phyloP scores from a whole-genome alignment of 2,888 invertebrate genomes.

The Xiphydria camelus region DNA sequence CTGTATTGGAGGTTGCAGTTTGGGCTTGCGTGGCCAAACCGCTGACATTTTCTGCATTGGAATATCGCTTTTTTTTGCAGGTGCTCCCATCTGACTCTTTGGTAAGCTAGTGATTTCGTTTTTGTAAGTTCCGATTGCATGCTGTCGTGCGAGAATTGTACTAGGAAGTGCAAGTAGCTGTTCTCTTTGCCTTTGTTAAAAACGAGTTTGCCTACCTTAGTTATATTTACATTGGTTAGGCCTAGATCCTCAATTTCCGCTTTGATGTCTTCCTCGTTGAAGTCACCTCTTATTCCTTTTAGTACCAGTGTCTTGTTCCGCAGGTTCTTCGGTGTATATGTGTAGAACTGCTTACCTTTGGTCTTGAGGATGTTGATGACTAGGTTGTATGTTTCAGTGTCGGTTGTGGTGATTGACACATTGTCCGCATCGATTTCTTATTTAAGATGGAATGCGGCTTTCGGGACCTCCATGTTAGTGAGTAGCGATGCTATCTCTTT shows the following conservation, averaged over 20 bases:
- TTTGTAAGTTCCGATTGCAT: neutral
- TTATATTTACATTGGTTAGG: conserved; percentile 1
- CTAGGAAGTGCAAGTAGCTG: conserved; percentile 1
- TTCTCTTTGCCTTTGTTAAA: neutral
- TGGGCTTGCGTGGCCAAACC: conserved; percentile 7
- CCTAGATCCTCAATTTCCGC: neutral
- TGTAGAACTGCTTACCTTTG: neutral
- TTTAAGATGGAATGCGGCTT: too few relatives aligned
- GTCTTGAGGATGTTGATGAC: neutral
- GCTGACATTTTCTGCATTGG: conserved; percentile 17
- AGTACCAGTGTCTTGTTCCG: conserved; percentile 6
- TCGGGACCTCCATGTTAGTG: too few relatives aligned
- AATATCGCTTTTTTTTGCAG: conserved; percentile 3
- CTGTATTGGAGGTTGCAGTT: conserved; percentile 9
- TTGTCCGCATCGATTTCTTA: neutral
- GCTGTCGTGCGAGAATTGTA: conserved; percentile 8
- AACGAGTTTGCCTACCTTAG: neutral
- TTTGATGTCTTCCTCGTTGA: conserved; percentile 2
- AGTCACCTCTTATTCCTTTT: conserved; percentile 4
- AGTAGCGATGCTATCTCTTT: too few relatives aligned
- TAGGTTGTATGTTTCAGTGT: neutral
- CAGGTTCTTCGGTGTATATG: conserved; percentile 6
- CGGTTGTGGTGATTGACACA: neutral
- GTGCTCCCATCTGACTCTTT: conserved; percentile 10
- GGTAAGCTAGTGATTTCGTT: conserved; percentile 6